A percentile compares a stretch with the other conserved stretches of the same genome.
These are phyloP conservation scores for Poecilia wingei DNA, from an alignment of 2,797 vertebrate species.

Conservation along the genomic window DNA sequence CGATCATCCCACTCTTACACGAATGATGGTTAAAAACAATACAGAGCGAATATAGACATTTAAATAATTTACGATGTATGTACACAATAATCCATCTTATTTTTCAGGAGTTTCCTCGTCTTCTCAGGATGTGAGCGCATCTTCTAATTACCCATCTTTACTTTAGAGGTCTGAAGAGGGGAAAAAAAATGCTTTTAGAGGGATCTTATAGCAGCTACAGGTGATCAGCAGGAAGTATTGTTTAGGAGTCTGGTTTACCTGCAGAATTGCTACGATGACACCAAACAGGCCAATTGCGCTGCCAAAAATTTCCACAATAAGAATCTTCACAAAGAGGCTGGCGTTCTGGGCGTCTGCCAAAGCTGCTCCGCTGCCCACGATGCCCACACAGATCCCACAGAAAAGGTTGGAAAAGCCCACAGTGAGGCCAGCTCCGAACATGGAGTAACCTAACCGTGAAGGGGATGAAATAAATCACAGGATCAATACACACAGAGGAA, in stretches of 20 bases:
- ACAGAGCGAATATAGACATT: constrained; percentile 81
- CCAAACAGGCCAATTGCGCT: constrained; percentile 98
- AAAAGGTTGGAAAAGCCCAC: constrained; percentile 99
- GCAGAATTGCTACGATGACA: constrained; percentile 97
- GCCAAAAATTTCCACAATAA: constrained; percentile 99
- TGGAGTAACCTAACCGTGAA: constrained; percentile 88
- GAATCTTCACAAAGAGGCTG: constrained; percentile 98
- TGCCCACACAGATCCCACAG: constrained; percentile 98
- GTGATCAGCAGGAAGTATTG: neutral
- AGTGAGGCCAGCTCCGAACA: constrained; percentile 98
- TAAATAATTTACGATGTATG: constrained; percentile 96
- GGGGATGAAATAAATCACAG: constrained; percentile 17
- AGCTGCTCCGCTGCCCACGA: constrained; percentile 97
- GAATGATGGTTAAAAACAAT: constrained; percentile 79
- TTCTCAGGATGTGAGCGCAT: constrained; percentile 46
- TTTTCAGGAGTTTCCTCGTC: constrained; percentile 68
- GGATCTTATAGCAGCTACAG: neutral
- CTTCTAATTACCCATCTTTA: constrained; percentile 97
- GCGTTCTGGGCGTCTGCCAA: constrained; percentile 96
- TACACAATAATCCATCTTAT: constrained; percentile 85
- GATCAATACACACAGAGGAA: neutral
- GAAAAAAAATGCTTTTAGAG: constrained; percentile 9
- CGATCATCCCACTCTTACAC: constrained; percentile 59
- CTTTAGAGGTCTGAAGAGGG: constrained; percentile 90
- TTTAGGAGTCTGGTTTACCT: constrained; percentile 79